Evolutionary conservation across 2,113 vertebrate genomes (phyloP).

Genomic region (Anarrhichthys ocellatus): DNA sequence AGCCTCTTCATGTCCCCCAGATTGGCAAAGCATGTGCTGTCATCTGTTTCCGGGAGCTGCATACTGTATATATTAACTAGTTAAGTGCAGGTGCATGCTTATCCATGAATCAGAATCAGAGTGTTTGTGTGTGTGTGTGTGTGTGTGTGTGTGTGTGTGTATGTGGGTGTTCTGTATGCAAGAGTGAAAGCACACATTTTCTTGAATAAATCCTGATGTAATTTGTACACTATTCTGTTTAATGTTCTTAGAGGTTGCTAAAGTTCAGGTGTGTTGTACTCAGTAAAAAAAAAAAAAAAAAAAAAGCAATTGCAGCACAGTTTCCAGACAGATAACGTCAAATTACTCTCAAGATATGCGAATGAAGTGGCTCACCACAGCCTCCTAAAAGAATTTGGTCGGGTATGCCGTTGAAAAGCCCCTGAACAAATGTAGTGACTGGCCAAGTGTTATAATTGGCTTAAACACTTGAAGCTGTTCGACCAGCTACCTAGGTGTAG

Average conservation of each 20-base stretch:
- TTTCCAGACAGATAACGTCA: not conserved
- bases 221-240: not conserved
- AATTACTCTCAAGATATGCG: not conserved
- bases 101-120: not conserved
- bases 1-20: not conserved
- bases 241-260: not conserved
- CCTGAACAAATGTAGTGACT: not conserved
- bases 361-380: not conserved
- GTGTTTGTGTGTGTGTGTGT: not conserved
- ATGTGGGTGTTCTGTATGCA: not conserved
- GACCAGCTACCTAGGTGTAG: not conserved
- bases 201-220: not conserved
- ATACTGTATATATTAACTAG: conserved; percentile 3
- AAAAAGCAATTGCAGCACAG: not conserved
- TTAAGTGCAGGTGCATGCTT: conserved; percentile 22
- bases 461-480: not conserved
- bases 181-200: not conserved
- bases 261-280: not conserved
- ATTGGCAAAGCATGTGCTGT: conserved; percentile 12
- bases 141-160: not conserved
- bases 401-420: not conserved
- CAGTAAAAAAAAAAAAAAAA: not conserved
- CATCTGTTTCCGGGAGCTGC: conserved; percentile 24
- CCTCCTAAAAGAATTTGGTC: too few relatives aligned
- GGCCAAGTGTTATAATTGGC: not conserved